These are phyloP conservation scores for Polyergus mexicanus DNA, from an alignment of 1,140 invertebrate genomes.

Conservation along the genomic window DNA sequence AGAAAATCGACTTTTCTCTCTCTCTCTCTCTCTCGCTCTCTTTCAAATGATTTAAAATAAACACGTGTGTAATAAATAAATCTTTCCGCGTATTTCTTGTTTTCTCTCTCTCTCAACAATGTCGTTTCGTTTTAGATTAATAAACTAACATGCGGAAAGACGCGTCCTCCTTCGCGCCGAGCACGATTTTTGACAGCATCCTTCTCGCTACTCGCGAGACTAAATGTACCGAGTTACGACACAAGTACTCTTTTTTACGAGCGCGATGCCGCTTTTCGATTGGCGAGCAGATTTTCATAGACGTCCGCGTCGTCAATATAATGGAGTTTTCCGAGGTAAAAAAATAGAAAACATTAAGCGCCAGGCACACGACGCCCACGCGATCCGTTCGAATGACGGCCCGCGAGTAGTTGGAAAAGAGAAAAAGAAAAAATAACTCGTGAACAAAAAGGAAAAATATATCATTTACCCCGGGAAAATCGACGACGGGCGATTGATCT, in stretches of 20 bases:
- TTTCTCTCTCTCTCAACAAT: constrained; percentile 10
- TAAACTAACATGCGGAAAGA: neutral
- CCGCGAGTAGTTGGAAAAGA: constrained; percentile 13
- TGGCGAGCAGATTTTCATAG: neutral
- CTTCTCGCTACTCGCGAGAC: neutral
- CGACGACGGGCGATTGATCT: neutral
- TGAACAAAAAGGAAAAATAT: neutral
- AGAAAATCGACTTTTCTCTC: neutral
- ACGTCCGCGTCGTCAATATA: neutral
- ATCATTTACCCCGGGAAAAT: constrained; percentile 9
- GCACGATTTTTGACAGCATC: neutral
- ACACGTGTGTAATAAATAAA: neutral
- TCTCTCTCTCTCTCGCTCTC: neutral
- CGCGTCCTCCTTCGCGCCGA: neutral
- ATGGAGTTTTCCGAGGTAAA: constrained; percentile 5
- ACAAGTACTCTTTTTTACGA: constrained; percentile 17
- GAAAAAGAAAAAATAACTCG: constrained; percentile 13
- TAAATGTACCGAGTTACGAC: neutral
- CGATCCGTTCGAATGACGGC: neutral
- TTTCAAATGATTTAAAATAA: neutral
- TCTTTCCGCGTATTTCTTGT: neutral
- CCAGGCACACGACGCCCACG: neutral
- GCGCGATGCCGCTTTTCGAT: constrained; percentile 1
- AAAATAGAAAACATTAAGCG: constrained; percentile 9
- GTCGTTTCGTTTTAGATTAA: no score